Percentiles rank a stretch among this genome's conserved stretches.
Conservation (phyloP, 37 sponge, comb jelly and placozoan genomes). For the Lycopodina hypogea region DNA sequence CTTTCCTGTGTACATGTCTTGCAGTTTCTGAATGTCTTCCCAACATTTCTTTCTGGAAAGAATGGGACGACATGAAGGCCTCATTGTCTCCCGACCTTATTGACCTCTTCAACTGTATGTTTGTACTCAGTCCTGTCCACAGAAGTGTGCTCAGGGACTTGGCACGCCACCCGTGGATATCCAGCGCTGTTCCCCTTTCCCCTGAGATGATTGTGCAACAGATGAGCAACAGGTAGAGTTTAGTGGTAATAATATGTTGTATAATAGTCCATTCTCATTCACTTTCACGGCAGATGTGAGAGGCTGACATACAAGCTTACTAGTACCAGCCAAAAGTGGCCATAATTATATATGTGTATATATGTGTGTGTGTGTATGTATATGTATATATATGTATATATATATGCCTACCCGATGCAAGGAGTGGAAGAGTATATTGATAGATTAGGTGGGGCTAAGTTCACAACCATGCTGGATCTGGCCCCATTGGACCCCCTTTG, state of each 20-base stretch:
- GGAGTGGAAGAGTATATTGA: no score
- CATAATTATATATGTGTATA: no score
- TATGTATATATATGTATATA: no score
- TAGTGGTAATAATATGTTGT: no score
- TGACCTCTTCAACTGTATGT: slow-evolving; percentile 75
- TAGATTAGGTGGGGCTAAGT: no score
- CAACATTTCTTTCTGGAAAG: slow-evolving; percentile 64
- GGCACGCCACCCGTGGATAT: slow-evolving; percentile 61
- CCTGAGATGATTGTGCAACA: slow-evolving; percentile 30
- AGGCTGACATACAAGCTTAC: no score
- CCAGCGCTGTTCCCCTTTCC: background rate
- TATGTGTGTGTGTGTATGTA: no score
- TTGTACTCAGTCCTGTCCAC: slow-evolving; percentile 45
- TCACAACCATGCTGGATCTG: no score
- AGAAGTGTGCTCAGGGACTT: slow-evolving; percentile 57
- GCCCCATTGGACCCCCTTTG: no score
- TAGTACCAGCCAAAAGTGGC: no score
- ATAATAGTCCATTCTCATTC: background rate
- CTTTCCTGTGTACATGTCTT: no score
- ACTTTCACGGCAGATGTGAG: background rate
- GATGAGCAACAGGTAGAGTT: slow-evolving; percentile 43
- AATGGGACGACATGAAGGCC: slow-evolving; percentile 41
- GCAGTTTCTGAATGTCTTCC: slow-evolving; percentile 9
- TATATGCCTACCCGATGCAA: no score
- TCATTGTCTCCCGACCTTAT: slow-evolving; percentile 30